Conservation (phyloP, 2,888 invertebrate species). For the Lycia hirtaria region DNA sequence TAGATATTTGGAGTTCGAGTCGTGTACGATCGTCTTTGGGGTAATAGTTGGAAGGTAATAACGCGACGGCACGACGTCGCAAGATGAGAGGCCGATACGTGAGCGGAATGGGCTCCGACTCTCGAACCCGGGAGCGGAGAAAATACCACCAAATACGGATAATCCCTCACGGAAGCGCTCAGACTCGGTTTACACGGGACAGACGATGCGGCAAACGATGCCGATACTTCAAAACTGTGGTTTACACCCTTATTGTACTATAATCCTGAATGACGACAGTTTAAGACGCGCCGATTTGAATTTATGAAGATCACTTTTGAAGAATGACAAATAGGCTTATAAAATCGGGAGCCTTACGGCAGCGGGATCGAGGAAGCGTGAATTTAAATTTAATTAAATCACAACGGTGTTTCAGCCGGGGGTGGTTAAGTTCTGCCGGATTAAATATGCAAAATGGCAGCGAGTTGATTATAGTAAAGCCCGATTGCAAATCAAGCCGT, state of each 20-base stretch:
- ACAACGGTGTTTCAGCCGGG: slow-evolving; percentile 10
- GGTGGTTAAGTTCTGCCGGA: slow-evolving; percentile 8
- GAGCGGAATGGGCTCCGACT: slow-evolving; percentile 59
- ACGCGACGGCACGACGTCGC: slow-evolving; percentile 70
- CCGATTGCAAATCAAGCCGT: slow-evolving; percentile 28
- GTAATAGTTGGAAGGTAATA: slow-evolving; percentile 78
- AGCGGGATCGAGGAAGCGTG: slow-evolving; percentile 3
- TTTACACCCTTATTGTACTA: slow-evolving; percentile 34
- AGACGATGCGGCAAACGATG: slow-evolving; percentile 53
- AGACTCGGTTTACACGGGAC: slow-evolving; percentile 60
- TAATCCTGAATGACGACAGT: slow-evolving; percentile 33
- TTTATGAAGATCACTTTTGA: slow-evolving; percentile 33
- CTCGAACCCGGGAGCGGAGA: slow-evolving; percentile 41
- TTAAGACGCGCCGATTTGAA: slow-evolving; percentile 38
- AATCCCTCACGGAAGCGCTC: slow-evolving; percentile 68
- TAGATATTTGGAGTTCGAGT: slow-evolving; percentile 56
- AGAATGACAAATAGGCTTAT: slow-evolving; percentile 17
- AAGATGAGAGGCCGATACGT: slow-evolving; percentile 77
- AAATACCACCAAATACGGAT: slow-evolving; percentile 66
- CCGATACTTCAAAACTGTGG: slow-evolving; percentile 47
- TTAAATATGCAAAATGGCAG: slow-evolving; percentile 23
- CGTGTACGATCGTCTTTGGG: slow-evolving; percentile 52
- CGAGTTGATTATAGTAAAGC: slow-evolving; percentile 27
- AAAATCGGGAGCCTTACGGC: slow-evolving; percentile 1
- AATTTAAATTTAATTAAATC: slow-evolving; percentile 27